A percentile compares a stretch with the other conserved stretches of the same genome.
These are phyloP conservation scores for Hormaphis cornu DNA, from an alignment of 1,140 invertebrate species.

Conservation along the genomic window DNA sequence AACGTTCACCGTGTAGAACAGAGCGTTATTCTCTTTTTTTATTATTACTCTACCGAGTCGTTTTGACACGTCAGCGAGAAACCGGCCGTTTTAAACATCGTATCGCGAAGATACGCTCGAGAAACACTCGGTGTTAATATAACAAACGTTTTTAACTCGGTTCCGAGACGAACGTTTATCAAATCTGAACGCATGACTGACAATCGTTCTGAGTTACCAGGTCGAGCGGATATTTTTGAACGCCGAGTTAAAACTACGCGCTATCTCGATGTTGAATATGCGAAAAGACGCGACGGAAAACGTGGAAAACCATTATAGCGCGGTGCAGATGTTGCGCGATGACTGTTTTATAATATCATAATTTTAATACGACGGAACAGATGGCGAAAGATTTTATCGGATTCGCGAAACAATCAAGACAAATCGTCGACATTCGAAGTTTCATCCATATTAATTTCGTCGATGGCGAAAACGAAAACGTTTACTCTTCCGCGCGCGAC, in stretches of 20 bases:
- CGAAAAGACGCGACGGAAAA: slow-evolving; percentile 2
- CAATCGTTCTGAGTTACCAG: neutral
- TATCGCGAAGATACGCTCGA: no score
- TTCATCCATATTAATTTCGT: no score
- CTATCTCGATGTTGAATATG: neutral
- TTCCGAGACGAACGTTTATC: neutral
- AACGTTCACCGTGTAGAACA: no score
- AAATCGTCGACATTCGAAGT: no score
- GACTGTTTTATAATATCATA: neutral
- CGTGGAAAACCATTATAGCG: neutral
- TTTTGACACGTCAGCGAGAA: no score
- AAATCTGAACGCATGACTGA: neutral
- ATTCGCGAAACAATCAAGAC: no score
- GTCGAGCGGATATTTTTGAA: slow-evolving; percentile 19
- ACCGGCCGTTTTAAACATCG: no score
- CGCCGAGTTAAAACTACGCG: neutral
- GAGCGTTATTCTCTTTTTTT: no score
- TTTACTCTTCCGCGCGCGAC: no score
- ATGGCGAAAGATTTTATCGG: neutral
- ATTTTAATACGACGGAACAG: neutral
- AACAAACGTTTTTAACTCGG: neutral
- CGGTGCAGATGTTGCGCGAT: slow-evolving; percentile 15
- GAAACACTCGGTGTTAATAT: no score
- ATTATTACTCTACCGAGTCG: no score
- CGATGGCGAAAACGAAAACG: no score